phyloP scores from a whole-genome alignment of 2,113 vertebrate genomes.

The Butorides virescens region DNA sequence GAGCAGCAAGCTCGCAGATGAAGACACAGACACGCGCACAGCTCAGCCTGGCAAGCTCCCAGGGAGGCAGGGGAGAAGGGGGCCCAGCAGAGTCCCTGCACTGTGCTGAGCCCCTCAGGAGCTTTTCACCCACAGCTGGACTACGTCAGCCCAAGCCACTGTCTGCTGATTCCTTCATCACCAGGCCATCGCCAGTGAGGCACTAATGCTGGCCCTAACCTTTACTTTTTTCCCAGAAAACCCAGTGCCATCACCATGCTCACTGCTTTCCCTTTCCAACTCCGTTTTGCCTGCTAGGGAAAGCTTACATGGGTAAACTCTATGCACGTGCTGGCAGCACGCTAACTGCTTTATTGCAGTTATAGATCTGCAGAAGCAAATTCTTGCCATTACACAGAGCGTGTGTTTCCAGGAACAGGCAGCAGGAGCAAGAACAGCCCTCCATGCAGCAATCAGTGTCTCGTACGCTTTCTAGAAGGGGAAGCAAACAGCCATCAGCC shows the following conservation, averaged over 20 bases:
- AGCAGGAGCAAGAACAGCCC: background rate
- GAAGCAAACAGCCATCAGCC: conserved; percentile 7
- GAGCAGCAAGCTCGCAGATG: background rate
- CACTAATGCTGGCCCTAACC: background rate
- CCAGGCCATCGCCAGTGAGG: background rate
- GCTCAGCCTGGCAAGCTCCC: background rate
- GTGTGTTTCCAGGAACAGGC: background rate
- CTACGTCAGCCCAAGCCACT: background rate
- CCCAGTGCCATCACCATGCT: background rate
- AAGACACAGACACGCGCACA: background rate
- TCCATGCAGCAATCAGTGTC: background rate
- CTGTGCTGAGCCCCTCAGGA: background rate
- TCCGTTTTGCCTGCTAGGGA: background rate
- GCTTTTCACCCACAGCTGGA: background rate
- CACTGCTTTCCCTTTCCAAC: background rate
- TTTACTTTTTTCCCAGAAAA: background rate
- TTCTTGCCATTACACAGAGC: background rate
- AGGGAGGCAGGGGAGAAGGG: background rate
- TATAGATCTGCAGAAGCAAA: background rate
- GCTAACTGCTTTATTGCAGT: background rate
- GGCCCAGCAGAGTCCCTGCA: background rate
- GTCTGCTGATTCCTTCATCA: background rate
- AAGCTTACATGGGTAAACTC: background rate
- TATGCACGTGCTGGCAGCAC: background rate
- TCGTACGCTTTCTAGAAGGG: background rate